Percentiles rank a stretch among this genome's conserved stretches.
These are phyloP conservation scores for Parapsyche elsis DNA, from an alignment of 1,140 invertebrate species.

Conservation along the genomic window DNA sequence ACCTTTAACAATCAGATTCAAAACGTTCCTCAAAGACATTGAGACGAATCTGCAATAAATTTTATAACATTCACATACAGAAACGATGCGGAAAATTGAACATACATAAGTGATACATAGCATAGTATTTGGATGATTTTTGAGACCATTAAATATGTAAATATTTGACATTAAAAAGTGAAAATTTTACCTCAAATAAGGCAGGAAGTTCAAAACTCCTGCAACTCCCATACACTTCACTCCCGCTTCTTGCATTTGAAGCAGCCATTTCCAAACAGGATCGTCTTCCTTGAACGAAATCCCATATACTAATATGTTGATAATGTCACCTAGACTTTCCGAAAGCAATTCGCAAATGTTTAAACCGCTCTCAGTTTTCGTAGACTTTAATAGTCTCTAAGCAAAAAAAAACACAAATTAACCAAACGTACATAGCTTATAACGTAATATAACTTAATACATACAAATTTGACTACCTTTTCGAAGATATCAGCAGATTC, in stretches of 20 bases:
- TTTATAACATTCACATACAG: too few species aligned
- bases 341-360: slow-evolving; percentile 65
- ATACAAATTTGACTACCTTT: slow-evolving; percentile 64
- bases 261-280: slow-evolving; percentile 78
- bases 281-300: slow-evolving; percentile 75
- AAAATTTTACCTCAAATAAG: slow-evolving; percentile 75
- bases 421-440: not conserved
- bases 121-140: too few species aligned
- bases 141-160: too few species aligned
- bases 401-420: not conserved
- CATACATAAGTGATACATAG: too few species aligned
- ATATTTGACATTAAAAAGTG: too few species aligned
- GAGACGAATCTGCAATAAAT: slow-evolving; percentile 61
- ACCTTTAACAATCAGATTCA: slow-evolving; percentile 69
- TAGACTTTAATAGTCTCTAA: slow-evolving; percentile 22
- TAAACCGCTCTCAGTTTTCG: slow-evolving; percentile 40
- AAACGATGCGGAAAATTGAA: too few species aligned
- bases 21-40: slow-evolving; percentile 60
- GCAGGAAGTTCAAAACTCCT: slow-evolving; percentile 84
- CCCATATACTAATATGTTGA: slow-evolving; percentile 83
- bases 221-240: slow-evolving; percentile 82
- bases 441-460: not conserved
- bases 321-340: slow-evolving; percentile 80
- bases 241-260: slow-evolving; percentile 81
- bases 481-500: slow-evolving; percentile 72